Evolutionary conservation across 2,888 invertebrate species (phyloP).

Genomic region (Eumerus sabulonum): DNA sequence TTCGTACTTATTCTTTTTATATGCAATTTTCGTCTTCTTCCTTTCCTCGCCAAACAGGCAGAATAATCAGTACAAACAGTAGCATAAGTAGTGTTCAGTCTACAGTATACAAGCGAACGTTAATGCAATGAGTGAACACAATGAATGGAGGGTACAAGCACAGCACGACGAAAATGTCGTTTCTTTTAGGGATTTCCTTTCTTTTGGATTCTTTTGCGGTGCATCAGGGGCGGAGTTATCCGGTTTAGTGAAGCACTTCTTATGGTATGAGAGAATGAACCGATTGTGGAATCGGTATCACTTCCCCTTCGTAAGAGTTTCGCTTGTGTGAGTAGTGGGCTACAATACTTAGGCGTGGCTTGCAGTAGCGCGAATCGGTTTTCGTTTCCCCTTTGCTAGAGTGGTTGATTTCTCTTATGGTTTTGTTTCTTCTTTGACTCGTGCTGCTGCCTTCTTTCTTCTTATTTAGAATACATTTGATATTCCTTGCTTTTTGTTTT

Average conservation of each 20-base stretch:
- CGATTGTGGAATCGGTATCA: constrained; percentile 36
- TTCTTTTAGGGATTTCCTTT: constrained; percentile 51
- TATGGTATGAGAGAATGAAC: constrained; percentile 32
- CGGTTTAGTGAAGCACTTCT: constrained; percentile 21
- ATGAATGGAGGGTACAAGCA: constrained; percentile 46
- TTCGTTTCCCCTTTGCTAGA: constrained; percentile 48
- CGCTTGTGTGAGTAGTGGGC: constrained; percentile 30
- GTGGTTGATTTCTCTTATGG: constrained; percentile 20
- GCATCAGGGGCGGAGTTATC: constrained; percentile 63
- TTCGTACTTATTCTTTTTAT: constrained; percentile 5
- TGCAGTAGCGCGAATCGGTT: constrained; percentile 57
- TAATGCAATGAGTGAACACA: constrained; percentile 49
- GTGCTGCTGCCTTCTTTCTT: constrained; percentile 10
- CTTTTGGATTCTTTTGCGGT: constrained; percentile 46
- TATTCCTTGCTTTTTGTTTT: constrained; percentile 21
- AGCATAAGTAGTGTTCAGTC: constrained; percentile 25
- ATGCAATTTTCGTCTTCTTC: constrained; percentile 15
- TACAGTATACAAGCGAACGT: constrained; percentile 13
- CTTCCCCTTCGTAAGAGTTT: constrained; percentile 40
- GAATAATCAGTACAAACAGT: constrained; percentile 30
- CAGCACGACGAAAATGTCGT: constrained; percentile 31
- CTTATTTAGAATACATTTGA: constrained; percentile 5
- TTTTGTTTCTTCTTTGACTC: constrained; percentile 23
- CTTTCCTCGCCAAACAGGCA: constrained; percentile 18
- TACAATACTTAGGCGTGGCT: constrained; percentile 54